phyloP scores from a whole-genome alignment of 1,140 invertebrate species.

The Sinonovacula constricta region DNA sequence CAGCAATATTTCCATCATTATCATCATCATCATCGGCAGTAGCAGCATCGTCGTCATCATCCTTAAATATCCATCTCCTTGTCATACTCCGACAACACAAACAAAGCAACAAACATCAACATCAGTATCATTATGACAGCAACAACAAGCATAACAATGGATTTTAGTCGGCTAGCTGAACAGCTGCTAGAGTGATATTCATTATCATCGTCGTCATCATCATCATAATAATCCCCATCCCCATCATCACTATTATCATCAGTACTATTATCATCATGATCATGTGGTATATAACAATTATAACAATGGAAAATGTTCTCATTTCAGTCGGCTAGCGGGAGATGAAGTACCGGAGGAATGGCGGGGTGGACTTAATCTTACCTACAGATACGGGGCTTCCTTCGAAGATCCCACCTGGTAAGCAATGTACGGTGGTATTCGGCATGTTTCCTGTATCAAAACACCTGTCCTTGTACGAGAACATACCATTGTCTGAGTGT shows the following conservation, averaged over 20 bases:
- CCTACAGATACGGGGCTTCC: constrained; percentile 77
- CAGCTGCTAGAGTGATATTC: neutral
- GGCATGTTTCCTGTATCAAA: too few relatives aligned
- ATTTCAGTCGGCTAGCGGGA: constrained; percentile 64
- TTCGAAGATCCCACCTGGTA: constrained; percentile 51
- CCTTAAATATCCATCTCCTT: neutral
- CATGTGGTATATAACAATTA: too few relatives aligned
- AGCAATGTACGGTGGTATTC: too few relatives aligned
- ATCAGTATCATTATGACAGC: constrained; percentile 3
- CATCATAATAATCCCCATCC: neutral
- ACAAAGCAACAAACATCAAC: neutral
- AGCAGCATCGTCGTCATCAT: constrained; percentile 13
- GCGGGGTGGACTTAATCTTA: constrained; percentile 79
- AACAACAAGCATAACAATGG: too few relatives aligned
- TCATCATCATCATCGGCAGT: constrained; percentile 5
- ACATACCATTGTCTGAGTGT: too few relatives aligned
- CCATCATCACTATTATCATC: constrained; percentile 1
- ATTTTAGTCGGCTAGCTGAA: neutral
- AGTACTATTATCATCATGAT: constrained; percentile 1
- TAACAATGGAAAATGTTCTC: neutral
- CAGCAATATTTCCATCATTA: constrained; percentile 7
- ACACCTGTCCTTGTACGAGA: too few relatives aligned
- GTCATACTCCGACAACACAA: neutral
- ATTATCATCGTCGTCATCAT: constrained; percentile 13
- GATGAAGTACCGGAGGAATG: constrained; percentile 75